Base-by-base conservation (phyloP, 2,113 vertebrate species). In the Otocyon megalotis region DNA sequence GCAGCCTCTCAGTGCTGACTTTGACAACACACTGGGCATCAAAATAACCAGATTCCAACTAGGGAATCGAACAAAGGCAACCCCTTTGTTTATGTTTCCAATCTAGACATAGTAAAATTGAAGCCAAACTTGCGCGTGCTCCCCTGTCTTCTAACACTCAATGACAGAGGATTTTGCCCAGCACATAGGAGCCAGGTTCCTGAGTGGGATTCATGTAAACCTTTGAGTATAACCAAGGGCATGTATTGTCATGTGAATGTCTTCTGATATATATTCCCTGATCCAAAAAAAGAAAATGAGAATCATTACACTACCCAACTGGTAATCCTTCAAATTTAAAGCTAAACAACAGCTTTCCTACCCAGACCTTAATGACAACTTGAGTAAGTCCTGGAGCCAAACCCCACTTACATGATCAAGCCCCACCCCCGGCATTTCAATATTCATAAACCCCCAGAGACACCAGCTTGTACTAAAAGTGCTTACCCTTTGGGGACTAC, bases 121-220 rank as follows among this genome's bases (percentile, higher is more conserved):
- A 77, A 67, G 30, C 24, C 28, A 80, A 22, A 60, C 12, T 13
- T 90, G 8, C 56, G 37, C 77, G 8, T 63, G 43, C 82, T 80
- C 74, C 28, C 35, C 12, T 15, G 14, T 88, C 77, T 96, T 83
- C 77, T 93, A 48, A 85, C 15, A 74, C 56, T 94, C 56, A 94
- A 5, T n/a, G 53, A 60, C 22, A 86, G 53, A 85, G 12, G 17
- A 22, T 60, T 83, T 79, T 35, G 2, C 30, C 20, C 43, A 91
- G 26, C 93, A 11, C 14, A 88, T 1, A 84, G 17, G 0, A 85
- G 32, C 22, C 26, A 43, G 50, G 8, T 69, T 80, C 16, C n/a
- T 63, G 7, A 8, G 35, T 77, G 35, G 9, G 15, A 58, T 71
- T 89, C 14, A 1, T 13, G 16, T 60, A 89, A 88, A 71, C 17